Evolutionary conservation across 2,113 vertebrate genomes (phyloP).

Genomic region (Macquaria ambigua): DNA sequence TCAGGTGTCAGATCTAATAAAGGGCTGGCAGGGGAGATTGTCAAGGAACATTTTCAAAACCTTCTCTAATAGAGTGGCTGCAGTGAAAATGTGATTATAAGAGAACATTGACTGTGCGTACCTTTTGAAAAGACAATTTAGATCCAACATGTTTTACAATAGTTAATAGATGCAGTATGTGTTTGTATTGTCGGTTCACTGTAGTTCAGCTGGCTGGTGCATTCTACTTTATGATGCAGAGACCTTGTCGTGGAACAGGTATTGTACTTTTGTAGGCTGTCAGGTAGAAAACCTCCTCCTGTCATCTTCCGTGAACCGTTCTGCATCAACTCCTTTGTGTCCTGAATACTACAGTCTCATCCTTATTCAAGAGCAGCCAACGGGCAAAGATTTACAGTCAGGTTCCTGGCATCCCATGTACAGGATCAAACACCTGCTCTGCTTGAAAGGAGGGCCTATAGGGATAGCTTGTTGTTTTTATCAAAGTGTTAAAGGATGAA

Average conservation of each 20-base stretch:
- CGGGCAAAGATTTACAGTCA: constrained; percentile 40
- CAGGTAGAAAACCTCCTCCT: constrained; percentile 34
- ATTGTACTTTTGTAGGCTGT: constrained; percentile 29
- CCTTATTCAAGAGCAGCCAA: constrained; percentile 38
- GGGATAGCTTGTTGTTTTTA: constrained; percentile 39
- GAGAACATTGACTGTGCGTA: not conserved
- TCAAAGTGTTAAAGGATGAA: constrained; percentile 58
- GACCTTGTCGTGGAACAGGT: not conserved
- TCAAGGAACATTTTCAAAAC: constrained; percentile 25
- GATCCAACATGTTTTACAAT: not conserved
- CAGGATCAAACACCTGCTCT: constrained; percentile 63
- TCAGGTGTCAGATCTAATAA: constrained; percentile 21
- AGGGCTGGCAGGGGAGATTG: constrained; percentile 14
- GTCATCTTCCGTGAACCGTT: constrained; percentile 18
- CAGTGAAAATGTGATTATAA: constrained; percentile 14
- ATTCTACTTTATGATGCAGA: not conserved
- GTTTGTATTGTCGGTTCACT: not conserved
- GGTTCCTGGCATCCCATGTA: constrained; percentile 32
- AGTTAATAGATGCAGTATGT: constrained; percentile 3
- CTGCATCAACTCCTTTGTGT: constrained; percentile 15
- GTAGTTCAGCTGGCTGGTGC: constrained; percentile 2
- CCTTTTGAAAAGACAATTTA: constrained; percentile 17
- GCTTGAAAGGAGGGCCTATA: constrained; percentile 47
- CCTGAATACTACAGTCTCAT: constrained; percentile 26
- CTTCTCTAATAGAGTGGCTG: not conserved